A percentile compares a stretch with the other conserved stretches of the same genome.
Conservation (phyloP, 2,797 vertebrate species). For the Crenuchus spilurus region DNA sequence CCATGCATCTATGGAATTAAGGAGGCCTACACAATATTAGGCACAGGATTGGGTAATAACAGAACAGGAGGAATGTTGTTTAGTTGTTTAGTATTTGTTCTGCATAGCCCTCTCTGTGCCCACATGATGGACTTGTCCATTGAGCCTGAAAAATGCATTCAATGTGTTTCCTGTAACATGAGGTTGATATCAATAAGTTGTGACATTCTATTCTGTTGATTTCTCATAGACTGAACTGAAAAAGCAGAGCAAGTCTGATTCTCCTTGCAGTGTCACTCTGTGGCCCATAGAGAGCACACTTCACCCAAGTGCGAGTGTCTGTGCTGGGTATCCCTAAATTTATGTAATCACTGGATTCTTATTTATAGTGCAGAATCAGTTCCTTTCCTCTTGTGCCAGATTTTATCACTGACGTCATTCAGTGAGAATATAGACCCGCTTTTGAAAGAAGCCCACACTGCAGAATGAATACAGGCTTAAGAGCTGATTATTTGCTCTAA, state of each 20-base stretch:
- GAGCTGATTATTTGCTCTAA: not conserved
- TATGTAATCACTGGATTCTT: conserved; percentile 50
- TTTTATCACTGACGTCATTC: conserved; percentile 41
- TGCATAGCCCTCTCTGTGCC: too few relatives aligned
- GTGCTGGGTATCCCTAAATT: conserved; percentile 28
- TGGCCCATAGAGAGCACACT: conserved; percentile 45
- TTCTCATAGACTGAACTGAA: not conserved
- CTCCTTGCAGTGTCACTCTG: not conserved
- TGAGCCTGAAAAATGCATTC: too few relatives aligned
- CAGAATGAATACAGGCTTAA: not conserved
- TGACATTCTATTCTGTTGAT: too few relatives aligned
- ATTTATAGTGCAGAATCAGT: conserved; percentile 48
- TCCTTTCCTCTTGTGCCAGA: conserved; percentile 30
- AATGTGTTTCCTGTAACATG: not conserved
- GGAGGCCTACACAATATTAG: too few relatives aligned
- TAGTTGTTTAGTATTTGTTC: too few relatives aligned
- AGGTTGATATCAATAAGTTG: not conserved
- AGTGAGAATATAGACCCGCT: conserved; percentile 11
- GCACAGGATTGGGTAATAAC: too few relatives aligned
- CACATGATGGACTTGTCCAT: too few relatives aligned
- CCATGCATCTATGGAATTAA: too few relatives aligned
- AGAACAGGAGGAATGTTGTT: too few relatives aligned
- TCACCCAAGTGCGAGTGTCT: not conserved
- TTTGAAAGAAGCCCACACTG: conserved; percentile 34
- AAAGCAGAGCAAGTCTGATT: not conserved